These are phyloP conservation scores for Dyspetes luteomarginatus DNA, from an alignment of 2,888 invertebrate species.

Conservation along the genomic window DNA sequence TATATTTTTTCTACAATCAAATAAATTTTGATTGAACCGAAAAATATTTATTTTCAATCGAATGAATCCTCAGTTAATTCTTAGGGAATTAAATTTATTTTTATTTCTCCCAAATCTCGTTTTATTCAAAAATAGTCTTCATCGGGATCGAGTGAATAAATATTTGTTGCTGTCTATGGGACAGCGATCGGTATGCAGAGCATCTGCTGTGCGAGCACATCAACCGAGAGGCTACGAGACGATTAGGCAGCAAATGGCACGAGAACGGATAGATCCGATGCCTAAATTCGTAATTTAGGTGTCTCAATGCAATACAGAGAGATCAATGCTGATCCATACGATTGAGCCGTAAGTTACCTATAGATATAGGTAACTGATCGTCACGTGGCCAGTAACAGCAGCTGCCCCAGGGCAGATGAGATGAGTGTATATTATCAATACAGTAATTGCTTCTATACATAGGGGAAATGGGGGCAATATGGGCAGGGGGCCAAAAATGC, in stretches of 20 bases:
- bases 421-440: neutral
- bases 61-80: no score
- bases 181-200: neutral
- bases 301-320: neutral
- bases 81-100: no score
- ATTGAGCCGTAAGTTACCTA: constrained; percentile 38
- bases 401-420: constrained; percentile 29
- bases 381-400: constrained; percentile 19
- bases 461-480: no score
- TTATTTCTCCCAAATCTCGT: no score
- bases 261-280: constrained; percentile 54
- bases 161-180: no score
- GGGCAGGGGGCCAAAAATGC: no score
- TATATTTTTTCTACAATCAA: no score
- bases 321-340: constrained; percentile 57
- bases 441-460: neutral
- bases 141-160: no score
- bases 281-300: constrained; percentile 19
- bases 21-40: no score
- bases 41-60: no score
- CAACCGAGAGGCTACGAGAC: constrained; percentile 60
- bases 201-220: constrained; percentile 44
- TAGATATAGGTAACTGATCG: constrained; percentile 50
- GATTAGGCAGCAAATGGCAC: constrained; percentile 69
- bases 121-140: no score